Evolutionary conservation across 2,797 vertebrate species (phyloP).

Genomic region (Meriones psammophilus): DNA sequence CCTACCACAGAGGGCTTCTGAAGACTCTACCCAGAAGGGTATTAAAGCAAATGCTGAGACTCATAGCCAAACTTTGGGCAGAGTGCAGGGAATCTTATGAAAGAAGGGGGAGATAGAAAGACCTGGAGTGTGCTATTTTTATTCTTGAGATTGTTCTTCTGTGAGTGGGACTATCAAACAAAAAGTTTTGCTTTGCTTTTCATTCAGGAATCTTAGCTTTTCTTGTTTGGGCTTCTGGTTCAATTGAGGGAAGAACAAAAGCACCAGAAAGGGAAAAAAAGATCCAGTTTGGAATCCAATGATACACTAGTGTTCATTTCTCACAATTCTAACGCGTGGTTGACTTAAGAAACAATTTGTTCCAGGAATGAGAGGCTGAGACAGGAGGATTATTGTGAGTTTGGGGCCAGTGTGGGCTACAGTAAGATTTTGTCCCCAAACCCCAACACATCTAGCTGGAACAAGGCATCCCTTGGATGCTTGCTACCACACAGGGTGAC

Average conservation of each 20-base stretch:
- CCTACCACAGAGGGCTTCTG: too few species aligned
- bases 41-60: too few species aligned
- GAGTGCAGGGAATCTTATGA: too few species aligned
- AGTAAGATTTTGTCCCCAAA: not conserved
- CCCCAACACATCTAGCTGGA: not conserved
- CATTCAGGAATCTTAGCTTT: not conserved
- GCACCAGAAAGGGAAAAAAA: not conserved
- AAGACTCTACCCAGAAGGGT: too few species aligned
- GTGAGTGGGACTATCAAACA: not conserved
- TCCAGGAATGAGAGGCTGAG: not conserved
- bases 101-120: too few species aligned
- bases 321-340: not conserved
- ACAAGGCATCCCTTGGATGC: not conserved
- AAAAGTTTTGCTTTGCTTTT: not conserved
- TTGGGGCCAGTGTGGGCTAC: not conserved
- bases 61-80: too few species aligned
- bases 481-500: not conserved
- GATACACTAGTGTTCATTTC: not conserved
- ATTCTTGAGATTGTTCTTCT: conserved; percentile 43
- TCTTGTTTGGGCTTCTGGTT: conserved; percentile 17
- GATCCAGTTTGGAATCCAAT: not conserved
- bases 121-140: not conserved
- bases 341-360: conserved; percentile 39
- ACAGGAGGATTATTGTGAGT: not conserved
- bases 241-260: not conserved